Conservation (phyloP, 2,797 vertebrate genomes). For the Parambassis ranga region DNA sequence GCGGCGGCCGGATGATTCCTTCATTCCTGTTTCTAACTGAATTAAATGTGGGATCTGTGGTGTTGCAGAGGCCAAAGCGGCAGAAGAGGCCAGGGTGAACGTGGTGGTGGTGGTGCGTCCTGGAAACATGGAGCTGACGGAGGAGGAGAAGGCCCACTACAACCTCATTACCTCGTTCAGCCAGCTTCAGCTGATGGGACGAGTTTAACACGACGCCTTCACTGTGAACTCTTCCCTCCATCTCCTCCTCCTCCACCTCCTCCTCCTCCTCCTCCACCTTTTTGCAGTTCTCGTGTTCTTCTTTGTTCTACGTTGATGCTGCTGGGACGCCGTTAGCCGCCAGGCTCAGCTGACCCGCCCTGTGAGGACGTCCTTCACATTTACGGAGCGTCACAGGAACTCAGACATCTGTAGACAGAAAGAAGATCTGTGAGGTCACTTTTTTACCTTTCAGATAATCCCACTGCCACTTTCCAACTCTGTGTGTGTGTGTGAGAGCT, state of each 20-base stretch:
- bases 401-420: background rate
- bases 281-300: slow-evolving; percentile 9
- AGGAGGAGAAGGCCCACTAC: slow-evolving; percentile 89
- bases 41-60: background rate
- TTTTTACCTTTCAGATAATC: slow-evolving; percentile 47
- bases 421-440: slow-evolving; percentile 22
- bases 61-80: slow-evolving; percentile 90
- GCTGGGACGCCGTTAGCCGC: slow-evolving; percentile 3
- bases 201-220: slow-evolving; percentile 53
- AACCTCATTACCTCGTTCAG: slow-evolving; percentile 88
- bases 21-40: no score
- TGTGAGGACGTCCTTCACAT: background rate
- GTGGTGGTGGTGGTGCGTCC: slow-evolving; percentile 90
- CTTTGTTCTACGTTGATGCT: slow-evolving; percentile 7
- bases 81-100: slow-evolving; percentile 87
- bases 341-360: background rate
- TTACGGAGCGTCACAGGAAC: background rate
- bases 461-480: slow-evolving; percentile 11
- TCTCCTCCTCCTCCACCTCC: background rate
- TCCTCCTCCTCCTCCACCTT: background rate
- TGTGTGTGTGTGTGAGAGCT: background rate
- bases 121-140: slow-evolving; percentile 91
- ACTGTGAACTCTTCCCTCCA: slow-evolving; percentile 1
- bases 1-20: no score
- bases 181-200: slow-evolving; percentile 83